Conservation (phyloP, 35 echinoderm and acorn worm genomes). For the Anneissia japonica region DNA sequence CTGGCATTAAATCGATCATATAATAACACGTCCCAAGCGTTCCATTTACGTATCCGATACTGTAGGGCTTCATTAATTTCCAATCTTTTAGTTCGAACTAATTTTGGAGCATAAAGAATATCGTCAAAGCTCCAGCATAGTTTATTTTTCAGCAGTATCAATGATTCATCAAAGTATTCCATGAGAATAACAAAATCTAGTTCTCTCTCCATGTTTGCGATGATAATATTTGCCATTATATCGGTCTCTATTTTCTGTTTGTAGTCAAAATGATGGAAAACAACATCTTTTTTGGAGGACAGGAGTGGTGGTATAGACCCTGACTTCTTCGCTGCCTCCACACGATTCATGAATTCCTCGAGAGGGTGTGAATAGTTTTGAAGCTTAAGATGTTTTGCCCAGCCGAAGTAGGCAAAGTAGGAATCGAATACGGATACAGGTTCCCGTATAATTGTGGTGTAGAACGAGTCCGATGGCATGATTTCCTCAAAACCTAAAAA, state of each 20-base stretch:
- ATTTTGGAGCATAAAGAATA: constrained; percentile 21
- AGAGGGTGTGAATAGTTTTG: neutral
- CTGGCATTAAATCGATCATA: constrained; percentile 20
- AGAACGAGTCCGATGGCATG: neutral
- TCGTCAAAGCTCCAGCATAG: constrained; percentile 34
- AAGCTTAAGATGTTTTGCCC: neutral
- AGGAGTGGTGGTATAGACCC: neutral
- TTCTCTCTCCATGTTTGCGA: neutral
- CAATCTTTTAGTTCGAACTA: neutral
- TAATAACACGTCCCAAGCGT: constrained; percentile 6
- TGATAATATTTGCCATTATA: neutral
- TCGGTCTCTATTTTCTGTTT: neutral
- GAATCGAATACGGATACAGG: neutral
- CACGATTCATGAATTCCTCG: neutral
- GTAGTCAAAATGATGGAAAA: neutral
- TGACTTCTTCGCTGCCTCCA: neutral
- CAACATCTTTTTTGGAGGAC: neutral
- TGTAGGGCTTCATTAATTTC: neutral
- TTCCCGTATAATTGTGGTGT: neutral
- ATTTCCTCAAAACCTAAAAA: neutral
- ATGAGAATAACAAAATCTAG: constrained; percentile 18
- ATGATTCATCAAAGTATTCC: constrained; percentile 41
- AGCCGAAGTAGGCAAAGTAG: neutral
- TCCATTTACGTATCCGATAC: constrained; percentile 5
- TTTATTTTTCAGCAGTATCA: constrained; percentile 14